Evolutionary conservation across 2,797 vertebrate genomes (phyloP).

Genomic region (Hozukius guyotensis): DNA sequence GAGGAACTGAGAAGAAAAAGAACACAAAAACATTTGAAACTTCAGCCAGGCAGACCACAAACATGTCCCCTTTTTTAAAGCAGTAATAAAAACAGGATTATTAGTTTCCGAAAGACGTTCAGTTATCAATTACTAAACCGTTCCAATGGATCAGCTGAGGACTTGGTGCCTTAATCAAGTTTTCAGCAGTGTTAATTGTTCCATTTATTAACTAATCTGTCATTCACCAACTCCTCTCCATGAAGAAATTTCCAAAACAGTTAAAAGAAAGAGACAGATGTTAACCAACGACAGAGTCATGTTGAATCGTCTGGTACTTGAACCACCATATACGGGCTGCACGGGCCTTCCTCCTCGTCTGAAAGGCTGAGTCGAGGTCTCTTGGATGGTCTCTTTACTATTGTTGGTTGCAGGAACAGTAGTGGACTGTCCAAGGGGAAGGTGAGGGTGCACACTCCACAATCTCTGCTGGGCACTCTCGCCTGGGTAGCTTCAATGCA

Average conservation of each 20-base stretch:
- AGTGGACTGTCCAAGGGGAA: conserved; percentile 27
- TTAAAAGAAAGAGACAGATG: background rate
- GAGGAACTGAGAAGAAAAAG: conserved; percentile 1
- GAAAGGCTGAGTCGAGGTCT: conserved; percentile 12
- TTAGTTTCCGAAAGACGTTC: background rate
- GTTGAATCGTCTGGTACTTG: conserved; percentile 1
- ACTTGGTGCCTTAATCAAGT: background rate
- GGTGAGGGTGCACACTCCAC: conserved; percentile 25
- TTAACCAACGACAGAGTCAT: background rate
- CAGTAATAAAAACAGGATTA: background rate
- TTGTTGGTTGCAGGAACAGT: conserved; percentile 33
- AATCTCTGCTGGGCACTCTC: conserved; percentile 12
- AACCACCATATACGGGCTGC: background rate
- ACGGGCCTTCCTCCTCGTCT: background rate
- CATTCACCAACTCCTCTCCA: background rate
- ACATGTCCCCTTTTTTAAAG: background rate
- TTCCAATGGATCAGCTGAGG: background rate
- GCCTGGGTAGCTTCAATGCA: conserved; percentile 23
- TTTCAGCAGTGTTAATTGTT: background rate
- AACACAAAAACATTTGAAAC: background rate
- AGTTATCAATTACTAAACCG: background rate
- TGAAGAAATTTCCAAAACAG: background rate
- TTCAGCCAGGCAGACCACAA: background rate
- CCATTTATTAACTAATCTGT: background rate
- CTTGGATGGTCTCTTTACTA: conserved; percentile 16